Percentiles rank a stretch among this genome's conserved stretches.
These are phyloP conservation scores for Nomada fabriciana DNA, from an alignment of 2,888 invertebrate genomes.

Conservation along the genomic window DNA sequence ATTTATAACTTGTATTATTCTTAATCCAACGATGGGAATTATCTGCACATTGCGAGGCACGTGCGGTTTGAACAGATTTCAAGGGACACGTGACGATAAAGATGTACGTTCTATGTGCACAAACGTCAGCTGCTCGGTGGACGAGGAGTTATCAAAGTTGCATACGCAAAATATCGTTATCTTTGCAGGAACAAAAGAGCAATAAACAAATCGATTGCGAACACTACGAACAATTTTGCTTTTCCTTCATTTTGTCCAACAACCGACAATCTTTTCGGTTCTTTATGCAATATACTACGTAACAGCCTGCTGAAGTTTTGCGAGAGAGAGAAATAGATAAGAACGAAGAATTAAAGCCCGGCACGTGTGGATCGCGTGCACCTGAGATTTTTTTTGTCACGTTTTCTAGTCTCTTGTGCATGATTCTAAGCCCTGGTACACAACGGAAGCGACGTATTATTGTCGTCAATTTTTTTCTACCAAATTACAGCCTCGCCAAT, in stretches of 20 bases:
- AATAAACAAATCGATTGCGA: not conserved
- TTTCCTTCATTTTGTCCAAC: too few species aligned
- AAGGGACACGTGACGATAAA: not conserved
- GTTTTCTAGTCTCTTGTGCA: conserved; percentile 1
- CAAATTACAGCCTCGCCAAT: too few species aligned
- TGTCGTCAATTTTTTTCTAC: not conserved
- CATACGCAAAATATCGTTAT: not conserved
- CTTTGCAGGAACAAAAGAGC: not conserved
- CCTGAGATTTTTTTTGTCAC: not conserved
- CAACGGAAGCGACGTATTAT: not conserved
- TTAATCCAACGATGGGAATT: too few species aligned
- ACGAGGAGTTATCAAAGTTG: not conserved
- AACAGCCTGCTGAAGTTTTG: too few species aligned
- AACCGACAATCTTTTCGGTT: too few species aligned
- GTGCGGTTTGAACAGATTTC: not conserved
- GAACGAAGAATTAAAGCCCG: too few species aligned
- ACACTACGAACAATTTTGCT: not conserved
- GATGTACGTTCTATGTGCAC: not conserved
- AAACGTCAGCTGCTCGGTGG: not conserved
- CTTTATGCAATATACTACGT: too few species aligned
- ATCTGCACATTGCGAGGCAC: not conserved
- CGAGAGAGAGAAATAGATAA: too few species aligned
- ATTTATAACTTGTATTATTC: not conserved
- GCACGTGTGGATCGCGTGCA: not conserved
- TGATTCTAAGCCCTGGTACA: not conserved